These are phyloP conservation scores for Drosophila mayaguana DNA, from an alignment of 2,888 invertebrate species.

Conservation along the genomic window DNA sequence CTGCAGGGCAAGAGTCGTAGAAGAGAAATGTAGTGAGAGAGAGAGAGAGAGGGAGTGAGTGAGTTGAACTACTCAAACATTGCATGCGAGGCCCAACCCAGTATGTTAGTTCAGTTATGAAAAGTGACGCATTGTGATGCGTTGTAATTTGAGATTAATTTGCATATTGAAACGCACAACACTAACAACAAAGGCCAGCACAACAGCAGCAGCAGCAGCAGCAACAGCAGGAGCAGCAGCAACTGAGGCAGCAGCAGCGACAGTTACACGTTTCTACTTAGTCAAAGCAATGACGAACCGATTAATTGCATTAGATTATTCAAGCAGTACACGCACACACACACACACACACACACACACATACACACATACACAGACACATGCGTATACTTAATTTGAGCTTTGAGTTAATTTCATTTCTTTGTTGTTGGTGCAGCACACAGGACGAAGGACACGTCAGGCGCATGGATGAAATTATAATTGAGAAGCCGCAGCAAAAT, in stretches of 20 bases:
- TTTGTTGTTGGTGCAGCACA: conserved; percentile 74
- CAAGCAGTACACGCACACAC: conserved; percentile 44
- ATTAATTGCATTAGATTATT: conserved; percentile 82
- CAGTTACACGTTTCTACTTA: conserved; percentile 66
- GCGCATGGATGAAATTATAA: conserved; percentile 71
- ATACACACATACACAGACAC: not conserved
- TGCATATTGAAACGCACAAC: conserved; percentile 67
- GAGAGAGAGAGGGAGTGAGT: too few species aligned
- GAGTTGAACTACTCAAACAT: not conserved
- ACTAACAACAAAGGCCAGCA: conserved; percentile 15
- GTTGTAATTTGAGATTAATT: conserved; percentile 74
- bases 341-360: conserved; percentile 16
- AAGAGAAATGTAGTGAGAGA: not conserved
- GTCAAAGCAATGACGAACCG: conserved; percentile 77
- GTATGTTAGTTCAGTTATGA: conserved; percentile 14
- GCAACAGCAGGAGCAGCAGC: conserved; percentile 12
- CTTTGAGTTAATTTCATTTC: conserved; percentile 76
- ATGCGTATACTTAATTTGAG: conserved; percentile 57
- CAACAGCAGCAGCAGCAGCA: conserved; percentile 9
- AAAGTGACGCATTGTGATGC: conserved; percentile 38
- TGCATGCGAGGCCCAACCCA: conserved; percentile 15
- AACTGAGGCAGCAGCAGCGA: conserved; percentile 36
- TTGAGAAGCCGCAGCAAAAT: conserved; percentile 69
- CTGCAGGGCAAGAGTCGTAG: not conserved
- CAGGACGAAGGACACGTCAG: conserved; percentile 48